These are phyloP conservation scores for Ophioderma brevispina DNA, from an alignment of 35 echinoderm and acorn worm genomes.

Conservation along the genomic window DNA sequence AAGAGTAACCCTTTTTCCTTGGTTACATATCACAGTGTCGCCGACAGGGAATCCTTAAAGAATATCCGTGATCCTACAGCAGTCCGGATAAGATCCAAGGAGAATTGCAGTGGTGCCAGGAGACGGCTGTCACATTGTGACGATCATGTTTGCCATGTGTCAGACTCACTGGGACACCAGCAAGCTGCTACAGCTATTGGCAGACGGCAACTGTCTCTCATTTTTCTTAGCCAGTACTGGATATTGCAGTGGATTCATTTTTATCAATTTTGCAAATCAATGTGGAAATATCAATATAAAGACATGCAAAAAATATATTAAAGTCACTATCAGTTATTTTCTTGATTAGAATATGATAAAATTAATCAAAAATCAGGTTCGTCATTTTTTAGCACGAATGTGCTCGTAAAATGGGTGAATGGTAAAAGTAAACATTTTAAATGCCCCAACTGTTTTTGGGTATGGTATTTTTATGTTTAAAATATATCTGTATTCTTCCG, in stretches of 20 bases:
- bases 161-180: conserved; percentile 62
- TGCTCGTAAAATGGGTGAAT: neutral
- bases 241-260: neutral
- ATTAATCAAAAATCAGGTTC: conserved; percentile 54
- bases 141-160: conserved; percentile 54
- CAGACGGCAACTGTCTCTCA: conserved; percentile 65
- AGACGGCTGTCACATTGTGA: conserved; percentile 67
- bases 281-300: too few relatives aligned
- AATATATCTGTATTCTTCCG: too few relatives aligned
- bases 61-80: neutral
- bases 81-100: conserved; percentile 40
- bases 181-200: conserved; percentile 56
- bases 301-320: too few relatives aligned
- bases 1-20: too few relatives aligned
- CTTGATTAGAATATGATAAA: too few relatives aligned
- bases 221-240: conserved; percentile 38
- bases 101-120: conserved; percentile 67
- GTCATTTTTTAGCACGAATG: conserved; percentile 40
- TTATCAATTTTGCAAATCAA: conserved; percentile 36
- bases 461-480: too few relatives aligned
- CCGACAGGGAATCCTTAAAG: conserved; percentile 8
- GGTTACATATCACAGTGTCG: conserved; percentile 19
- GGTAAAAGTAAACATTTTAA: too few relatives aligned
- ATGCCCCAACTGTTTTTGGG: too few relatives aligned
- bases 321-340: conserved; percentile 56